Percentiles rank a stretch among this genome's conserved stretches.
phyloP scores from a whole-genome alignment of 2,888 invertebrate genomes.

The Eilema griseolum region DNA sequence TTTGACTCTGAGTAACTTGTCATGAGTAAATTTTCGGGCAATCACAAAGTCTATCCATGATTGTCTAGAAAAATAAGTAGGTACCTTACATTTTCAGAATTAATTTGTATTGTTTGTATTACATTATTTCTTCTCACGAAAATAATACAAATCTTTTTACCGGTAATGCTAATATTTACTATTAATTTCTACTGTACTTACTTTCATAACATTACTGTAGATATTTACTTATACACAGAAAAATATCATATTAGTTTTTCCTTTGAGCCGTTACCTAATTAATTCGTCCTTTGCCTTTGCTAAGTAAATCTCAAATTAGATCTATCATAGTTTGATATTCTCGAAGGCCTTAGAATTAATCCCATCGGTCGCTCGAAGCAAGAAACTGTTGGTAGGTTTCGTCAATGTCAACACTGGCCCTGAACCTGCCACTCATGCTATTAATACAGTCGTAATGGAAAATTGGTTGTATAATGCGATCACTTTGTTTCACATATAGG shows the following conservation, averaged over 20 bases:
- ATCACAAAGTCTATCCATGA: no score
- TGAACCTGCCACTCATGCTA: constrained; percentile 43
- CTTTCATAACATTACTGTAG: not conserved
- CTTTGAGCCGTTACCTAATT: constrained; percentile 18
- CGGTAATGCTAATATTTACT: no score
- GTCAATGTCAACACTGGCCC: constrained; percentile 34
- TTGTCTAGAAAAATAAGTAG: no score
- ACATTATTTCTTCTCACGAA: no score
- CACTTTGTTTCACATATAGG: constrained; percentile 38
- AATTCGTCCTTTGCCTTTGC: constrained; percentile 24
- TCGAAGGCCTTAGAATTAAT: constrained; percentile 31
- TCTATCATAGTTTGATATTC: constrained; percentile 39
- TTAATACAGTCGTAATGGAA: constrained; percentile 41
- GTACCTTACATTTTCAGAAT: no score
- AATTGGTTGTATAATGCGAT: constrained; percentile 35
- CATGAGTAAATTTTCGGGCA: no score
- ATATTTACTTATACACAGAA: not conserved
- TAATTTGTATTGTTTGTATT: no score
- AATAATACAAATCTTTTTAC: no score
- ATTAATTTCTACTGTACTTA: not conserved
- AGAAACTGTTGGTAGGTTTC: constrained; percentile 31
- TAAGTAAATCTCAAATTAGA: constrained; percentile 29
- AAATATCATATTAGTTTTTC: constrained; percentile 12
- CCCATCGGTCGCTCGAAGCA: constrained; percentile 22
- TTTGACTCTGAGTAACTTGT: no score